Base-by-base conservation (phyloP, 2,113 vertebrate genomes). In the Atherinomorus stipes region DNA sequence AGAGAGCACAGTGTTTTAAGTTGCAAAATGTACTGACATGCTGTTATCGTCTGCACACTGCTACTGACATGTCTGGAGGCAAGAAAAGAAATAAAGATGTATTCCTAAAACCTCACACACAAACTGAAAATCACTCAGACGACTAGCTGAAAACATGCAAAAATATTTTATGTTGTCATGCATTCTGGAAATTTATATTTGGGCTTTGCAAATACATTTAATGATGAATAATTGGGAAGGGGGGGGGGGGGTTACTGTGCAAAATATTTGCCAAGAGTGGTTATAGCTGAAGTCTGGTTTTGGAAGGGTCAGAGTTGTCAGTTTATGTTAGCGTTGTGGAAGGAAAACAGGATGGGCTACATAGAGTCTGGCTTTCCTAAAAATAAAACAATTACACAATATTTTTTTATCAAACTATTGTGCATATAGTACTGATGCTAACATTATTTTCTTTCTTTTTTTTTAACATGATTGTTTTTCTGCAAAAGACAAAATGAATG, bases 21-120 rank as follows among this genome's bases (percentile, higher is more conserved):
- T 81, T 79, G 72, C 80, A 80, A 83, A 81, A 81, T 84, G 81
- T 72, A 71, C 56, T 38, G 56, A 80, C 90, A 90, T 88, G 90
- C 85, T 47, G 60, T 62, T 71, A 78, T 75, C 79, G 77, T 85
- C 88, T 81, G 82, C 71, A 82, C 31, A 74, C 51, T 54, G 72
- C 67, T 53, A 80, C 57, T 50, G 76, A 76, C 78, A 80, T 31
- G 69, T 84, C 64, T 78, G 59, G 64, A 80, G 40, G 66, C 77
- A 70, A 81, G 34, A n/a, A 59, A 66, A 60, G 23, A 68, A 21
- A 64, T 62, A 12, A 34, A 34, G 4, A 6, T 34, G 47, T 8
- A 54, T 0, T 78, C 1, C 13, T 53, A 72, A 49, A 4, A 80
- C 51, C 50, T 59, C 73, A 62, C 67, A 69, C 44, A 84, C 42